phyloP scores from a whole-genome alignment of 1,140 invertebrate species.

The Mycetomoellerius zeteki region DNA sequence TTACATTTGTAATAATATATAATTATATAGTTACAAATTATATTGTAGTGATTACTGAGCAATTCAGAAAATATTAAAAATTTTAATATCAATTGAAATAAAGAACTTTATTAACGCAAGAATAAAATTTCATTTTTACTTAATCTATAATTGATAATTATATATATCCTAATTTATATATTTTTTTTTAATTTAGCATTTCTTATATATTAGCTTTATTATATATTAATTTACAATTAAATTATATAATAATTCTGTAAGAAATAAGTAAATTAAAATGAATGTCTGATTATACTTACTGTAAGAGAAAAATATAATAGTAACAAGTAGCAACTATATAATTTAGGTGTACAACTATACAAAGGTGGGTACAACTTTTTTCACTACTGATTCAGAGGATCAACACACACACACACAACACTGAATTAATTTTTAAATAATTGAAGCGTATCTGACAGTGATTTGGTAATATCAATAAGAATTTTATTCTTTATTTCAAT shows the following conservation, averaged over 20 bases:
- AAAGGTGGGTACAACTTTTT: too few relatives aligned
- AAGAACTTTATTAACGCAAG: neutral
- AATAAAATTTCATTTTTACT: neutral
- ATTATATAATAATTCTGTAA: neutral
- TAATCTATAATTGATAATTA: neutral
- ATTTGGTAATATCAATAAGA: too few relatives aligned
- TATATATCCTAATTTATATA: neutral
- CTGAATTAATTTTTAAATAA: too few relatives aligned
- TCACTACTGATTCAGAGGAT: too few relatives aligned
- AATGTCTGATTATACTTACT: neutral
- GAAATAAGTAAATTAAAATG: neutral
- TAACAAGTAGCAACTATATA: too few relatives aligned
- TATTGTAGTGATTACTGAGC: neutral
- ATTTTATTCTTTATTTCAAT: too few relatives aligned
- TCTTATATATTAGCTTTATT: neutral
- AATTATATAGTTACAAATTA: constrained; percentile 11
- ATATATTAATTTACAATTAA: neutral
- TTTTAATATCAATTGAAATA: neutral
- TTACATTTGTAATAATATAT: constrained; percentile 1
- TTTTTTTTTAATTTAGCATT: neutral
- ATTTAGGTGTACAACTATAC: too few relatives aligned
- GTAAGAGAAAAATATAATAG: too few relatives aligned
- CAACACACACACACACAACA: too few relatives aligned
- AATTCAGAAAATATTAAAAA: constrained; percentile 1
- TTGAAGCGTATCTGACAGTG: too few relatives aligned